Percentiles rank a stretch among this genome's conserved stretches.
These are phyloP conservation scores for Colossoma macropomum DNA, from an alignment of 2,113 vertebrate genomes.

Conservation along the genomic window DNA sequence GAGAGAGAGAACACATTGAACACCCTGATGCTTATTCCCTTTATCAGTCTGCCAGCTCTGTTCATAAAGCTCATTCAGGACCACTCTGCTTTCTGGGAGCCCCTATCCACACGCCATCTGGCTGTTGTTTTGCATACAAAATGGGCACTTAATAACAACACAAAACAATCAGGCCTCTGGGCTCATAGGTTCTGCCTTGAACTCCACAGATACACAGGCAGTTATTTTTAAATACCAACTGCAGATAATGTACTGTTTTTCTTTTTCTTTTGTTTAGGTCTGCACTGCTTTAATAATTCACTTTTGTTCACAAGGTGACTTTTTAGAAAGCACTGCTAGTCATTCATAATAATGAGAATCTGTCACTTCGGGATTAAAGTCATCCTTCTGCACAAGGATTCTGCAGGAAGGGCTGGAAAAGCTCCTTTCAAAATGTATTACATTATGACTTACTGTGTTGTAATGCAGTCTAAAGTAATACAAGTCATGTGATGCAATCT, in stretches of 20 bases:
- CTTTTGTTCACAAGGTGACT: no score
- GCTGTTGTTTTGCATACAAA: neutral
- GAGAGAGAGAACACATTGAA: neutral
- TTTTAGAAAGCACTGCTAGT: neutral
- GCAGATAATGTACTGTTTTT: neutral
- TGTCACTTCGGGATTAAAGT: no score
- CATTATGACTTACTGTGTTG: neutral
- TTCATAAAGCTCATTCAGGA: neutral
- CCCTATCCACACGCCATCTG: slow-evolving; percentile 18
- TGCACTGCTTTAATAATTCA: neutral
- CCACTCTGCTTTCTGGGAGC: slow-evolving; percentile 1
- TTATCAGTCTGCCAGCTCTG: neutral
- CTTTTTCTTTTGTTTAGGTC: neutral
- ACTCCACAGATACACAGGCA: neutral
- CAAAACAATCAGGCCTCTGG: neutral
- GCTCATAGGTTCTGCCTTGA: neutral
- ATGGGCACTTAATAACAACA: slow-evolving; percentile 23
- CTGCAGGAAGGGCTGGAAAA: neutral
- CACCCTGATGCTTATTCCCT: neutral
- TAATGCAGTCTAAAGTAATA: neutral
- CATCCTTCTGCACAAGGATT: neutral
- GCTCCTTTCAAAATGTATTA: neutral
- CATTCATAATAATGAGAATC: neutral
- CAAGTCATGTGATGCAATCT: neutral
- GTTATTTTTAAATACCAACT: neutral